Conservation (phyloP, 2,888 invertebrate genomes). For the Lepetodrilus schrolli region DNA sequence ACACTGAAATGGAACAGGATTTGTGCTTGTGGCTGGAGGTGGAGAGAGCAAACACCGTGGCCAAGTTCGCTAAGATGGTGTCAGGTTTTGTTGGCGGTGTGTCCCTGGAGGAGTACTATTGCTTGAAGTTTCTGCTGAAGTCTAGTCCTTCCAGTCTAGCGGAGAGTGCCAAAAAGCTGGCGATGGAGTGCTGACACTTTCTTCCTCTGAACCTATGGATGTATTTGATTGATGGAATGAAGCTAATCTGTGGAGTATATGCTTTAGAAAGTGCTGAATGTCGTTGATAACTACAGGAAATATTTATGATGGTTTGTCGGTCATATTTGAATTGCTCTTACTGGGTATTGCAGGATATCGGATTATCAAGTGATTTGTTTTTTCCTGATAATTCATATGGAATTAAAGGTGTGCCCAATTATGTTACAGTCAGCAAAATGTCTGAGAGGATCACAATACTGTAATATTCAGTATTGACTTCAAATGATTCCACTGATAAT, state of each 20-base stretch:
- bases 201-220: not conserved
- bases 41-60: slow-evolving; percentile 56
- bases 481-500: too few species aligned
- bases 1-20: slow-evolving; percentile 57
- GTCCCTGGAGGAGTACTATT: slow-evolving; percentile 62
- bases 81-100: slow-evolving; percentile 46
- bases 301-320: too few species aligned
- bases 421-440: too few species aligned
- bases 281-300: too few species aligned
- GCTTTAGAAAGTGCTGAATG: not conserved
- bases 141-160: slow-evolving; percentile 62
- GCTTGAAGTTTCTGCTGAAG: slow-evolving; percentile 68
- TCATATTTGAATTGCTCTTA: too few species aligned
- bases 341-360: too few species aligned
- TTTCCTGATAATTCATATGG: too few species aligned
- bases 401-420: too few species aligned
- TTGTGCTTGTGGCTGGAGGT: slow-evolving; percentile 66
- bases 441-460: too few species aligned
- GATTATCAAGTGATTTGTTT: too few species aligned
- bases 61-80: slow-evolving; percentile 55
- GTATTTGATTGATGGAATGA: not conserved
- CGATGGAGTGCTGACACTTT: not conserved
- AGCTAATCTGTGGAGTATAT: not conserved
- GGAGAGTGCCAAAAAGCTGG: slow-evolving; percentile 56
- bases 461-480: too few species aligned